Conservation (phyloP, 2,888 invertebrate species). For the Plebejus melissa region DNA sequence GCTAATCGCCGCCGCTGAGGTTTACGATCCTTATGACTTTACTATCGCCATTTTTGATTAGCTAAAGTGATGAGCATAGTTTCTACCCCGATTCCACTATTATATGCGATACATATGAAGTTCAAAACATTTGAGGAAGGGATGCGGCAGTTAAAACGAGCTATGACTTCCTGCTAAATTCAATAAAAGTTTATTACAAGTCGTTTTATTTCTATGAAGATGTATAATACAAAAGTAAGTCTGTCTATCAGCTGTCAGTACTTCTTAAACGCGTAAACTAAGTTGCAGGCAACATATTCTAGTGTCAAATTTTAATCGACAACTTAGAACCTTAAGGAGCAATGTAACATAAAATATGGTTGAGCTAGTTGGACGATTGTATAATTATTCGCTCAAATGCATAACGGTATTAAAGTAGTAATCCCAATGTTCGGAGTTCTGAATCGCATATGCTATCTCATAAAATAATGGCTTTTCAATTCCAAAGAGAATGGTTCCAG, state of each 20-base stretch:
- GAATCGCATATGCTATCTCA: conserved; percentile 39
- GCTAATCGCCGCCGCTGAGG: conserved; percentile 29
- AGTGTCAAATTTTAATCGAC: too few species aligned
- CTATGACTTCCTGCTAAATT: too few species aligned
- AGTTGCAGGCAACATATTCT: too few species aligned
- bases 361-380: not conserved
- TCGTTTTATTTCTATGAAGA: too few species aligned
- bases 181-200: too few species aligned
- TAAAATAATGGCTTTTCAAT: conserved; percentile 42
- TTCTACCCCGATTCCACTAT: not conserved
- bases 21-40: conserved; percentile 26
- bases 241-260: too few species aligned
- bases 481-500: conserved; percentile 41
- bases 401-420: conserved; percentile 32
- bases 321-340: too few species aligned
- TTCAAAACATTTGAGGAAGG: too few species aligned
- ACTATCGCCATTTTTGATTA: conserved; percentile 20
- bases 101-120: too few species aligned
- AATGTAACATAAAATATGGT: not conserved
- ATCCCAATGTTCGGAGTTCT: conserved; percentile 26
- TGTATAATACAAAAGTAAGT: too few species aligned
- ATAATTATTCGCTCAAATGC: conserved; percentile 17
- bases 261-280: too few species aligned
- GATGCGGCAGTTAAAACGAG: too few species aligned
- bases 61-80: not conserved